phyloP scores from a whole-genome alignment of 1,140 invertebrate species.

The Mizuhopecten yessoensis region DNA sequence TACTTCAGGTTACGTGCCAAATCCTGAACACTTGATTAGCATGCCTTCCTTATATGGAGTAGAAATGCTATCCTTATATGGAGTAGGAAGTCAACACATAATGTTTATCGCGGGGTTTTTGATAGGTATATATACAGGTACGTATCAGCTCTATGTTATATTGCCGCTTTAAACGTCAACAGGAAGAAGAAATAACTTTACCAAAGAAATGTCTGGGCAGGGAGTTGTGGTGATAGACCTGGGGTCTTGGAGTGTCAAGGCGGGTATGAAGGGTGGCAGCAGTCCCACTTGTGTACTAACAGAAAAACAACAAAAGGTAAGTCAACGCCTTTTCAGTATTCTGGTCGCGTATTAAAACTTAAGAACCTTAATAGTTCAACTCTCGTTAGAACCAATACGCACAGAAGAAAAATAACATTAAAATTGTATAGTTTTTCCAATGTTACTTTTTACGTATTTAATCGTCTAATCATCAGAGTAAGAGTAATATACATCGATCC shows the following conservation, averaged over 20 bases:
- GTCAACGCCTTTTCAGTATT: not conserved
- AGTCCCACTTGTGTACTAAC: not conserved
- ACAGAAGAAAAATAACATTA: too few species aligned
- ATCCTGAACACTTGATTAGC: not conserved
- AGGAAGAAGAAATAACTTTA: not conserved
- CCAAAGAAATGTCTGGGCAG: not conserved
- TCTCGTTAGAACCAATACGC: too few species aligned
- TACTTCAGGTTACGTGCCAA: not conserved
- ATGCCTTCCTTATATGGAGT: not conserved
- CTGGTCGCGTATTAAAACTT: too few species aligned
- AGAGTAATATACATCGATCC: too few species aligned
- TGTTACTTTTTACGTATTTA: too few species aligned
- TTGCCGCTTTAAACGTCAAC: not conserved
- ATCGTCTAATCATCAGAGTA: too few species aligned
- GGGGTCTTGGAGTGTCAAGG: not conserved
- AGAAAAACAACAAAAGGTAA: slow-evolving; percentile 3
- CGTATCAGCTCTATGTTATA: not conserved
- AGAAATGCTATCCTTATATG: not conserved
- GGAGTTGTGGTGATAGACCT: slow-evolving; percentile 13
- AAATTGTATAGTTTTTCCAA: too few species aligned
- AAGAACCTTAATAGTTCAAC: too few species aligned
- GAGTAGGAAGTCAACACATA: not conserved
- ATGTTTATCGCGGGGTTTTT: slow-evolving; percentile 16
- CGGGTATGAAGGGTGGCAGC: not conserved
- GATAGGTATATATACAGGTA: not conserved